Conservation (phyloP, 2,888 invertebrate genomes). For the Watsonalla cultraria region DNA sequence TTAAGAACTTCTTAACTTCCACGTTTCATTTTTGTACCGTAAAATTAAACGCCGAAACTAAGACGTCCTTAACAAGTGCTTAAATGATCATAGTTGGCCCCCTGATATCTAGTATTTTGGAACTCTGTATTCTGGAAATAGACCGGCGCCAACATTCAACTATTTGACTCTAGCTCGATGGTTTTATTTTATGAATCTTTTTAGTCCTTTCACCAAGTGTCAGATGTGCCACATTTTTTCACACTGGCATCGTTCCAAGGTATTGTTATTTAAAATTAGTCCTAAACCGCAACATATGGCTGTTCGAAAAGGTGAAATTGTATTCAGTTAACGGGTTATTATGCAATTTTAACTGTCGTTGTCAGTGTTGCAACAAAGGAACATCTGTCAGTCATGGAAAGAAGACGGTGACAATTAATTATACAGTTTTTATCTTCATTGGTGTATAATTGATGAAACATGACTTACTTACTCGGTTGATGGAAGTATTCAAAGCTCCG, state of each 20-base stretch:
- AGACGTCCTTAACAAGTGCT: too few relatives aligned
- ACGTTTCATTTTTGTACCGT: too few relatives aligned
- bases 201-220: slow-evolving; percentile 21
- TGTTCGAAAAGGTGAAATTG: slow-evolving; percentile 24
- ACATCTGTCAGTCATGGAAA: background rate
- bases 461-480: too few relatives aligned
- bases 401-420: background rate
- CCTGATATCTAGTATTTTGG: too few relatives aligned
- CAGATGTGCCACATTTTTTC: slow-evolving; percentile 44
- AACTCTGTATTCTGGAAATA: slow-evolving; percentile 8
- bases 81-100: too few relatives aligned
- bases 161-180: slow-evolving; percentile 19
- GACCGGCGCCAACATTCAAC: slow-evolving; percentile 10
- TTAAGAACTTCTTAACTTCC: too few relatives aligned
- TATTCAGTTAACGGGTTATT: slow-evolving; percentile 3
- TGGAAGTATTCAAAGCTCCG: too few relatives aligned
- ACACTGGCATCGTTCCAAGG: slow-evolving; percentile 45
- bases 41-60: too few relatives aligned
- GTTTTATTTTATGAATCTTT: slow-evolving; percentile 24
- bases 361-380: slow-evolving; percentile 12
- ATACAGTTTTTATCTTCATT: background rate
- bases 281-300: slow-evolving; percentile 33
- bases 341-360: slow-evolving; percentile 4
- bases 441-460: too few relatives aligned
- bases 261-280: slow-evolving; percentile 45